A percentile compares a stretch with the other conserved stretches of the same genome.
These are phyloP conservation scores for Bhutanitis thaidina DNA, from an alignment of 2,888 invertebrate species.

Conservation along the genomic window DNA sequence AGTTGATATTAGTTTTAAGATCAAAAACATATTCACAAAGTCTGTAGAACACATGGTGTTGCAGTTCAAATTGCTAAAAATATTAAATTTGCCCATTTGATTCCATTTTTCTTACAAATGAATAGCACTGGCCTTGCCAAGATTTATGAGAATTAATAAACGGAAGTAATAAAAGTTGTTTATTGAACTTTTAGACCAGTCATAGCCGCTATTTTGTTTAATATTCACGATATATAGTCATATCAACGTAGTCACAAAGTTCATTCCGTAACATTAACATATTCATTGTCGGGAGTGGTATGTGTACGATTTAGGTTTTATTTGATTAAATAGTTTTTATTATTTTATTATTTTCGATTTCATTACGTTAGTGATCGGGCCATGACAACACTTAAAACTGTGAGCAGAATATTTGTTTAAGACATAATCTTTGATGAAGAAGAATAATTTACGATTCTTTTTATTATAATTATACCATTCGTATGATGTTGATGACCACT, in stretches of 20 bases:
- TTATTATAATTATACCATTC: constrained; percentile 24
- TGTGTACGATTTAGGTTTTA: constrained; percentile 64
- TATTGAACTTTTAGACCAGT: constrained; percentile 50
- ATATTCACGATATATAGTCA: constrained; percentile 59
- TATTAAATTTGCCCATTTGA: constrained; percentile 19
- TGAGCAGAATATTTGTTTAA: constrained; percentile 63
- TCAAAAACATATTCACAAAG: constrained; percentile 28
- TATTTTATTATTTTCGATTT: constrained; percentile 56
- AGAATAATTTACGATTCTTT: constrained; percentile 16
- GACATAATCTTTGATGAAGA: constrained; percentile 51
- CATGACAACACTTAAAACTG: constrained; percentile 48
- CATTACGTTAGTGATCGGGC: constrained; percentile 71
- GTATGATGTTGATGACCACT: not conserved
- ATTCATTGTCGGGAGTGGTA: constrained; percentile 71
- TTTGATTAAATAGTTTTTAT: constrained; percentile 55
- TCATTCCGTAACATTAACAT: constrained; percentile 62
- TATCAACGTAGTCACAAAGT: constrained; percentile 66
- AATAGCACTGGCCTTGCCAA: constrained; percentile 22
- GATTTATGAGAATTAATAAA: constrained; percentile 28
- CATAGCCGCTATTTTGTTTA: constrained; percentile 52
- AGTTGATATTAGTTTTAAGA: constrained; percentile 62
- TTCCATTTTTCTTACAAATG: constrained; percentile 16
- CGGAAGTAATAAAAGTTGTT: constrained; percentile 54
- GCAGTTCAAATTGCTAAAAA: constrained; percentile 26
- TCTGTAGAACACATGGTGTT: constrained; percentile 1